A percentile compares a stretch with the other conserved stretches of the same genome.
phyloP scores from a whole-genome alignment of 2,888 invertebrate genomes.

The Parasteatoda lunata region DNA sequence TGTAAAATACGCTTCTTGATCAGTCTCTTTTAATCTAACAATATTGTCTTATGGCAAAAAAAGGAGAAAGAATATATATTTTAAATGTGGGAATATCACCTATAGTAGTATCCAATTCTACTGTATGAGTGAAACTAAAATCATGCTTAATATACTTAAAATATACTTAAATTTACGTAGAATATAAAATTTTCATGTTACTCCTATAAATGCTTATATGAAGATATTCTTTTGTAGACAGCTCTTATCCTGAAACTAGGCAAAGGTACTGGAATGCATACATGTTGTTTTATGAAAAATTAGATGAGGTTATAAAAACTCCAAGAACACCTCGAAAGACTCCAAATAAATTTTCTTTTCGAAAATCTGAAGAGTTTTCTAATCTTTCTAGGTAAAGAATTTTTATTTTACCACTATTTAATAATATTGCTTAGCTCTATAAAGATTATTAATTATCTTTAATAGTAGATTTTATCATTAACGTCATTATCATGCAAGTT shows the following conservation, averaged over 20 bases:
- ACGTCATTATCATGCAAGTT: background rate
- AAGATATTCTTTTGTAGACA: conserved; percentile 69
- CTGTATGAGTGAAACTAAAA: no score
- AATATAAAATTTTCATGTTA: background rate
- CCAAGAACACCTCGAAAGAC: conserved; percentile 72
- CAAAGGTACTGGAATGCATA: conserved; percentile 78
- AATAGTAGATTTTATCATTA: background rate
- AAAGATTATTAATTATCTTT: background rate
- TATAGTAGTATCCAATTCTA: no score
- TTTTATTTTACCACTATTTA: background rate
- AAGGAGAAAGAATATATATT: no score
- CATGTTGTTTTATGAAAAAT: conserved; percentile 76
- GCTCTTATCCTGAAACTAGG: conserved; percentile 75
- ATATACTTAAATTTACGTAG: background rate
- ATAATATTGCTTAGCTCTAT: background rate
- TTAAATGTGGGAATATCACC: no score
- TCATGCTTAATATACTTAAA: no score
- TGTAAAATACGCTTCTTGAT: no score
- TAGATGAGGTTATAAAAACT: conserved; percentile 73
- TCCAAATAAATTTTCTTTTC: conserved; percentile 60
- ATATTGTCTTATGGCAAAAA: no score
- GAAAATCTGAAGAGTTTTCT: conserved; percentile 57
- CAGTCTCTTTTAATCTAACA: no score
- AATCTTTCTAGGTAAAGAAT: conserved; percentile 36
- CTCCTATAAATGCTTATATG: background rate